Conservation (phyloP, 2,113 vertebrate species). For the Azemiops feae region DNA sequence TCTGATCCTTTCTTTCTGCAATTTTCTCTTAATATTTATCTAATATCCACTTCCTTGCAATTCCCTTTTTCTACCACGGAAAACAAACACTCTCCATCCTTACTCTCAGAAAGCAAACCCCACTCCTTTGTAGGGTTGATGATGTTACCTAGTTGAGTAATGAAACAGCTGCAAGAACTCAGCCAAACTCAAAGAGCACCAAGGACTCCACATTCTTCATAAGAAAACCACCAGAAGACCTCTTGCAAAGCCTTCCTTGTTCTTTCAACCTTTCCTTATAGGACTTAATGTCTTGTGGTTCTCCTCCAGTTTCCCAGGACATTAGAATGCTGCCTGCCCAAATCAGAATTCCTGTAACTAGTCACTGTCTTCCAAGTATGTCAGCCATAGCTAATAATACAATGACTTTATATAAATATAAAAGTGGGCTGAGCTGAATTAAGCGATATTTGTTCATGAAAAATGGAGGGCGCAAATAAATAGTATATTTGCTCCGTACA, state of each 20-base stretch:
- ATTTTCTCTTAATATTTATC: background rate
- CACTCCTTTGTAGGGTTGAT: background rate
- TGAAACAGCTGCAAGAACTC: background rate
- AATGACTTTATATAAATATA: constrained; percentile 1
- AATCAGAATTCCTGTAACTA: background rate
- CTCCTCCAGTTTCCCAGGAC: background rate
- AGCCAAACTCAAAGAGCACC: background rate
- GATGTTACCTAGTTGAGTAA: background rate
- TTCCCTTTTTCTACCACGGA: no score
- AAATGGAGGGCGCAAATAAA: constrained; percentile 3
- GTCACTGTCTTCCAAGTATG: background rate
- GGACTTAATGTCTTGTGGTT: background rate
- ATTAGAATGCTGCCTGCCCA: background rate
- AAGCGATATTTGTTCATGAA: constrained; percentile 29
- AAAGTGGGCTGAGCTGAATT: constrained; percentile 2
- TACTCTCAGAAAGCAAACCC: background rate
- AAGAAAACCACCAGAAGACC: background rate
- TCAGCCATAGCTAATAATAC: constrained; percentile 11
- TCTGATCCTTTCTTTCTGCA: background rate
- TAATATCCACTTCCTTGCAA: background rate
- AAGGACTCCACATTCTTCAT: background rate
- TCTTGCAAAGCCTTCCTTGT: background rate
- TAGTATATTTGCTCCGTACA: background rate
- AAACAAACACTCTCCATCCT: background rate
- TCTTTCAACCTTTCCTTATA: background rate